Base-by-base conservation (phyloP, 1,140 invertebrate species). In the Caerostris darwini region DNA sequence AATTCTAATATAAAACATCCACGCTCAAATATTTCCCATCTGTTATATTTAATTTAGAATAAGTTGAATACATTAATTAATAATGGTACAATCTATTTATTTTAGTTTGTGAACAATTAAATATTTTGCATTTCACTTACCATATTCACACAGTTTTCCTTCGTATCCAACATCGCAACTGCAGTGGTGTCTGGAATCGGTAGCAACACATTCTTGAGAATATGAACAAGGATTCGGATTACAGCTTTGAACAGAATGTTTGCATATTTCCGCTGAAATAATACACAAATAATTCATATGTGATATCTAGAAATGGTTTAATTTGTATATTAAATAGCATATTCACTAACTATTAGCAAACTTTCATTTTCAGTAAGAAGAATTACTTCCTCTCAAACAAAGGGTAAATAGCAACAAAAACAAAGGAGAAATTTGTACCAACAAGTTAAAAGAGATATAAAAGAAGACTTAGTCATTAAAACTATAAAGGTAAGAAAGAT, bases 61-160 rank as follows among this genome's bases (percentile, higher is more conserved):
- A n/a, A n/a, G n/a, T n/a, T 77, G n/a, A 14, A n/a, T 77, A 77
- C 2, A n/a, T 17, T 34, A 1, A 34, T 34, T 34, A 34, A 34
- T 34, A 34, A 34, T 34, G 34, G 34, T 34, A 34, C 34, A 34
- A 34, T 34, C 34, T 34, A 34, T n/a, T 14, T n/a, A 7, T 77
- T 77, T 7, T 12, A n/a, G n/a, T n/a, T n/a, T n/a, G 50, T 61
- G 0, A 67, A 67, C 3, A 53, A 19, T n/a, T 17, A 88, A 14
- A 3, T 50, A 34, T 6, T 4, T 7, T 10, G 64, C 3, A 14
- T 14, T 58, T 17, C 3, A 12, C 5, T 93, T 93, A 93, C 91
- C 91, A 57, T 67, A 86, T 58, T 93, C 81, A 54, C 91, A 93
- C 6, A 77, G 69, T 93, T 86, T 86, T 69, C 91, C 91, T 86